Evolutionary conservation across 2,113 vertebrate genomes (phyloP).

Genomic region (Columbina picui): DNA sequence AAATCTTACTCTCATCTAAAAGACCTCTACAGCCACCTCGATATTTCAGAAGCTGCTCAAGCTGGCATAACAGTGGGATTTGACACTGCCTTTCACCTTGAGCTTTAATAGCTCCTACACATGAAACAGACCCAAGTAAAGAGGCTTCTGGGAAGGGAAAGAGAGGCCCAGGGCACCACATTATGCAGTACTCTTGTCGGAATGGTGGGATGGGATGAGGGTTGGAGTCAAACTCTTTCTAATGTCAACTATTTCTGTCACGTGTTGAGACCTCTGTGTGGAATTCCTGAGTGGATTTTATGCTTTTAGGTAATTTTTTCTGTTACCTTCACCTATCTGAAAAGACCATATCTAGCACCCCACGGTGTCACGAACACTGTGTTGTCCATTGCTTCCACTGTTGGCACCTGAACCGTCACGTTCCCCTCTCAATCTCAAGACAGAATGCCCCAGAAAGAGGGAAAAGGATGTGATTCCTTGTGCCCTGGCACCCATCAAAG

Average conservation of each 20-base stretch:
- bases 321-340: not conserved
- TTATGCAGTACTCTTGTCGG: not conserved
- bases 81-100: not conserved
- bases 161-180: not conserved
- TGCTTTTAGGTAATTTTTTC: not conserved
- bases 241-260: not conserved
- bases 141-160: not conserved
- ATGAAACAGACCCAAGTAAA: not conserved
- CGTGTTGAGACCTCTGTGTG: not conserved
- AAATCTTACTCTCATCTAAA: not conserved
- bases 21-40: not conserved
- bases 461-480: not conserved
- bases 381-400: not conserved
- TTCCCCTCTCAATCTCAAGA: not conserved
- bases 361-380: not conserved
- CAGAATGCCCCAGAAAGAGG: not conserved
- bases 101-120: not conserved
- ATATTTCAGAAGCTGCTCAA: not conserved
- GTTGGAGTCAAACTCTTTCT: not conserved
- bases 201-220: not conserved
- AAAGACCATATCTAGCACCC: not conserved
- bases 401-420: accelerated
- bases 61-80: not conserved
- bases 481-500: not conserved
- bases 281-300: not conserved